A percentile compares a stretch with the other conserved stretches of the same genome.
phyloP scores from a whole-genome alignment of 2,888 invertebrate genomes.

The Allacma fusca region DNA sequence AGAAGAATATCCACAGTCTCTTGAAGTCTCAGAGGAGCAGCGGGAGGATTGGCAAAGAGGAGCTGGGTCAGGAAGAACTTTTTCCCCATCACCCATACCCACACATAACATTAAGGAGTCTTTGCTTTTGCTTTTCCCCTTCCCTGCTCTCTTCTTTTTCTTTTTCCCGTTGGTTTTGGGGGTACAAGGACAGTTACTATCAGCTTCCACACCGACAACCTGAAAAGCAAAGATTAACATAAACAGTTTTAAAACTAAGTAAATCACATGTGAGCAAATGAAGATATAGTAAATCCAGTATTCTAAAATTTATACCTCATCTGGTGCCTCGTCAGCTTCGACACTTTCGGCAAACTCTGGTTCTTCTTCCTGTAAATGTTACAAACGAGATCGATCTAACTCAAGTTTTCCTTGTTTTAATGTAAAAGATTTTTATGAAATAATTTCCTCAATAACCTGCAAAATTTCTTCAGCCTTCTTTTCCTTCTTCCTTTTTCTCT shows the following conservation, averaged over 20 bases:
- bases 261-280: too few species aligned
- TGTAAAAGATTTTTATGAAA: neutral
- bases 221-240: neutral
- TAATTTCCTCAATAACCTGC: constrained; percentile 27
- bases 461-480: constrained; percentile 62
- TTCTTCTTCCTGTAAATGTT: constrained; percentile 22
- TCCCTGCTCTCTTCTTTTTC: constrained; percentile 49
- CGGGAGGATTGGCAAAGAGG: constrained; percentile 67
- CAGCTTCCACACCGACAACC: constrained; percentile 19
- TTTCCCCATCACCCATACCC: constrained; percentile 48
- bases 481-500: constrained; percentile 74
- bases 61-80: constrained; percentile 63
- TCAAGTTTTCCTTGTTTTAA: neutral
- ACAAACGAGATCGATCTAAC: neutral
- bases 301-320: constrained; percentile 9
- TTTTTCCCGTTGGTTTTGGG: constrained; percentile 39
- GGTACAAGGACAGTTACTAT: constrained; percentile 26
- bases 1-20: constrained; percentile 89
- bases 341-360: constrained; percentile 30
- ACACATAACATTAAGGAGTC: constrained; percentile 34
- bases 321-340: constrained; percentile 3
- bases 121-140: constrained; percentile 44
- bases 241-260: too few species aligned
- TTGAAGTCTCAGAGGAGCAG: constrained; percentile 72
- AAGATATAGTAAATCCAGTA: too few species aligned